A percentile compares a stretch with the other conserved stretches of the same genome.
Conservation (phyloP, 2,797 vertebrate genomes). For the Silurus aristotelis region DNA sequence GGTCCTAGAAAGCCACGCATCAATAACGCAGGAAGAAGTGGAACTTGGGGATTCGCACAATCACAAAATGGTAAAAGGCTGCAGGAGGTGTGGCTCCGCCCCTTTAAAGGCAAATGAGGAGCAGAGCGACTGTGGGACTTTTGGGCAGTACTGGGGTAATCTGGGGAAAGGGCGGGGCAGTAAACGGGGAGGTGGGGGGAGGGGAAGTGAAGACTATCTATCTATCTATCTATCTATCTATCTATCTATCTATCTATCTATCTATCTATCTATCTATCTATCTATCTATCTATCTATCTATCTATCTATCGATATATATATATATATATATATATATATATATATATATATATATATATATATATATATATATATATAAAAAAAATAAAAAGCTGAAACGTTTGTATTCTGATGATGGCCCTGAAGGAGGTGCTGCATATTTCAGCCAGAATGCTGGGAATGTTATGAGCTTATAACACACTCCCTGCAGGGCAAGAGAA, state of each 20-base stretch:
- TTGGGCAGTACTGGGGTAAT: constrained; percentile 7
- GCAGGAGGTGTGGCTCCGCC: constrained; percentile 23
- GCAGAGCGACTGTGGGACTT: constrained; percentile 5
- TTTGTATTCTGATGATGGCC: constrained; percentile 42
- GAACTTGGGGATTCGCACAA: not conserved
- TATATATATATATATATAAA: too few relatives aligned
- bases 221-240: too few relatives aligned
- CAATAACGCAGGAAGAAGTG: not conserved
- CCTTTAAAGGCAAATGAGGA: constrained; percentile 33
- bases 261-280: too few relatives aligned
- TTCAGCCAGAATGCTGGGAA: constrained; percentile 59
- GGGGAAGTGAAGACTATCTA: too few relatives aligned
- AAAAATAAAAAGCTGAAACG: constrained; percentile 4
- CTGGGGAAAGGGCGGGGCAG: constrained; percentile 2
- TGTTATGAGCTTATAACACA: constrained; percentile 50
- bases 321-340: too few relatives aligned
- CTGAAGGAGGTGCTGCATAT: constrained; percentile 34
- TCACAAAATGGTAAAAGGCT: not conserved
- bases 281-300: too few relatives aligned
- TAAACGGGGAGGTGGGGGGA: not conserved
- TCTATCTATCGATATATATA: too few relatives aligned
- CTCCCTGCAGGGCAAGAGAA: constrained; percentile 39
- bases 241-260: too few relatives aligned
- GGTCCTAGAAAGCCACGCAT: not conserved
- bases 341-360: too few relatives aligned